These are phyloP conservation scores for Gavia stellata DNA, from an alignment of 2,113 vertebrate genomes.

Conservation along the genomic window DNA sequence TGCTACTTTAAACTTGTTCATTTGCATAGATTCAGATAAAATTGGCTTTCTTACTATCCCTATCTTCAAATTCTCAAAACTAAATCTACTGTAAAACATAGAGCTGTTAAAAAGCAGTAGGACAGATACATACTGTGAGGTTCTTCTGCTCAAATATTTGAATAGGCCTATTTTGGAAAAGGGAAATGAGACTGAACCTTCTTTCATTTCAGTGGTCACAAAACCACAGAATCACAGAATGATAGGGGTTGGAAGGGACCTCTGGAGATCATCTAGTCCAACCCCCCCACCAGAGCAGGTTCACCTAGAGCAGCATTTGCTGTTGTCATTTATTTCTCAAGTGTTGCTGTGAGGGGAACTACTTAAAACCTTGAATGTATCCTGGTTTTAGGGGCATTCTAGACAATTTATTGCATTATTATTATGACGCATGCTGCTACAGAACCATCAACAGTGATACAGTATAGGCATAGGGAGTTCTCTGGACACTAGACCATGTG, in stretches of 20 bases:
- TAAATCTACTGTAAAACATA: constrained; percentile 31
- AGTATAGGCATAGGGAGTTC: not conserved
- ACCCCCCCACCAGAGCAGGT: no score
- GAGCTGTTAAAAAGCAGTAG: constrained; percentile 23
- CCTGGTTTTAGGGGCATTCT: not conserved
- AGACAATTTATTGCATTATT: not conserved
- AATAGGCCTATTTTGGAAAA: constrained; percentile 31
- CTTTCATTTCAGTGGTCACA: constrained; percentile 48
- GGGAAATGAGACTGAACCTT: constrained; percentile 29
- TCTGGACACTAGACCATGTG: not conserved
- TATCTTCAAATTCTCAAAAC: not conserved
- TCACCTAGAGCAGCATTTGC: no score
- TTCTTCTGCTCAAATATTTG: constrained; percentile 55
- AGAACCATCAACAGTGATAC: not conserved
- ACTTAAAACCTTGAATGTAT: not conserved
- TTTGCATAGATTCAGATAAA: not conserved
- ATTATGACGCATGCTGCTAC: not conserved
- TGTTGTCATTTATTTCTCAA: not conserved
- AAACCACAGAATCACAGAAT: no score
- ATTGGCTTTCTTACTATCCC: not conserved
- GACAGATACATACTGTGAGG: not conserved
- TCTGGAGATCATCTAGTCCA: no score
- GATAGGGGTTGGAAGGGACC: no score
- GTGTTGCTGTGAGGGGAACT: not conserved
- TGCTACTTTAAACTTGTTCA: not conserved